These are phyloP conservation scores for Hylomyscus alleni DNA, from an alignment of 2,797 vertebrate genomes.

Conservation along the genomic window DNA sequence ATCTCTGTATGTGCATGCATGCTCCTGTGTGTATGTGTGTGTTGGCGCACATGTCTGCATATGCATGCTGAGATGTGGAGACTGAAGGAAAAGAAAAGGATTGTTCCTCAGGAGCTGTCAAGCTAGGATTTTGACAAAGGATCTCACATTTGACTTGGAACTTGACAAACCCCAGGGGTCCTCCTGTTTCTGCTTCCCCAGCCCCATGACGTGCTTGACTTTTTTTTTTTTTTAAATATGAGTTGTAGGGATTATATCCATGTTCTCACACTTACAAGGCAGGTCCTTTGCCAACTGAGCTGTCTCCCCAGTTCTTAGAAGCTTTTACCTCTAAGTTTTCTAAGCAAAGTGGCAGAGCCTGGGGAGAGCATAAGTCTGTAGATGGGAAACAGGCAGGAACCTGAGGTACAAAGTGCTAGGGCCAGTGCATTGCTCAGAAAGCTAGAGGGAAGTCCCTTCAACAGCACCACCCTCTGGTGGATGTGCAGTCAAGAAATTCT, in stretches of 20 bases:
- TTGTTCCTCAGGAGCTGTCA: not conserved
- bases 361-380: not conserved
- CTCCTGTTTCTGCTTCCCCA: not conserved
- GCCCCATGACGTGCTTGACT: not conserved
- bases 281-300: not conserved
- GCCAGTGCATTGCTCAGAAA: too few species aligned
- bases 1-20: not conserved
- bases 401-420: not conserved
- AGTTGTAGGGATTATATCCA: not conserved
- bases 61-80: not conserved
- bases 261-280: not conserved
- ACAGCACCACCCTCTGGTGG: not conserved
- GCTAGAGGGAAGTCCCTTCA: not conserved
- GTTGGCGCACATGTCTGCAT: not conserved
- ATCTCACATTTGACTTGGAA: not conserved
- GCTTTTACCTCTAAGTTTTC: not conserved
- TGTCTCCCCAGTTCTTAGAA: not conserved
- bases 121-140: not conserved
- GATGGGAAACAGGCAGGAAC: not conserved
- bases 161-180: not conserved
- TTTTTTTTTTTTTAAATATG: not conserved
- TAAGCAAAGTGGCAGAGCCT: not conserved
- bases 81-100: not conserved
- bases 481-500: not conserved
- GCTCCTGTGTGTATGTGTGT: not conserved